Conservation (phyloP, 2,888 invertebrate genomes). For the Cynaeus angustus region DNA sequence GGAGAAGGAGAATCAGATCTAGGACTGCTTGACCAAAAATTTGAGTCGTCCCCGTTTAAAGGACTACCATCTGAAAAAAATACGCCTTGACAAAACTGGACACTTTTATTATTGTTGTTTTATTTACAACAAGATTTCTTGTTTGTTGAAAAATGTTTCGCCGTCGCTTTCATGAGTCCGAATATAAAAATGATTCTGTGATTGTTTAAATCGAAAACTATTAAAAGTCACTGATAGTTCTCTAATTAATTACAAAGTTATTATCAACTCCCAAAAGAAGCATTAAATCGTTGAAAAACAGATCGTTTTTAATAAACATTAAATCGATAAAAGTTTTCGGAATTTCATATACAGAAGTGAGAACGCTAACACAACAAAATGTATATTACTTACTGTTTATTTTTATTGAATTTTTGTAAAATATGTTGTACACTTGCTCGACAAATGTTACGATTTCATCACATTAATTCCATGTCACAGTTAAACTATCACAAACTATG, state of each 20-base stretch:
- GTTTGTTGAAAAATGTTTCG: no score
- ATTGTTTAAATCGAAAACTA: no score
- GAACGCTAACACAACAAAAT: conserved; percentile 11
- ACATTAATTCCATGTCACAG: conserved; percentile 7
- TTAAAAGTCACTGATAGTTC: no score
- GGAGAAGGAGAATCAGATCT: conserved; percentile 68
- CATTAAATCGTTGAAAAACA: no score
- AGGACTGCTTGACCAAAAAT: conserved; percentile 68
- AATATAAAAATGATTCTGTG: no score
- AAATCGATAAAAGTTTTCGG: conserved; percentile 7
- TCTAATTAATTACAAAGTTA: no score
- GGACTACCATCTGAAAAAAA: conserved; percentile 62
- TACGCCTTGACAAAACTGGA: no score
- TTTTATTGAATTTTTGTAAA: conserved; percentile 56
- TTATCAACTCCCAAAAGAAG: no score
- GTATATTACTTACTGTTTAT: conserved; percentile 53
- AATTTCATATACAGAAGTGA: conserved; percentile 1
- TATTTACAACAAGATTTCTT: no score
- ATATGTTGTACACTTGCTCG: conserved; percentile 55
- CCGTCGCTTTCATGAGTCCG: no score
- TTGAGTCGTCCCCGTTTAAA: conserved; percentile 65
- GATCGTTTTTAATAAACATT: no score
- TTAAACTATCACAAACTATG: neutral
- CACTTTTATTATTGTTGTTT: no score
- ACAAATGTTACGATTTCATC: conserved; percentile 55